phyloP scores from a whole-genome alignment of 2,888 invertebrate genomes.

The Hydraecia micacea region DNA sequence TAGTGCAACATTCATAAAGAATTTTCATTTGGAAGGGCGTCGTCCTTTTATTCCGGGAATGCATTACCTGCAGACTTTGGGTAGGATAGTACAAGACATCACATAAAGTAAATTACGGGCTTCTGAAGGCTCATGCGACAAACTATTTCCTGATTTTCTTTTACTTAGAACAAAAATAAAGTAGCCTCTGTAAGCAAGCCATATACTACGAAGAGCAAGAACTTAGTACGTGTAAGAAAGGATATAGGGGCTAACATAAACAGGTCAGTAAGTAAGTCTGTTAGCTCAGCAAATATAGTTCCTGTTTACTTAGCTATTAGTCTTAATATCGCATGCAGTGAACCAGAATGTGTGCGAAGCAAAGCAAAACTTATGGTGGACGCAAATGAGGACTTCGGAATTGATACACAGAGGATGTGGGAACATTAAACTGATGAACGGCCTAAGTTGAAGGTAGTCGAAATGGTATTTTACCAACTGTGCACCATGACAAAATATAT shows the following conservation, averaged over 20 bases:
- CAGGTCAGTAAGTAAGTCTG: constrained; percentile 77
- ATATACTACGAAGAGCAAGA: constrained; percentile 74
- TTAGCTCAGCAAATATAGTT: constrained; percentile 79
- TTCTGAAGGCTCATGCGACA: constrained; percentile 51
- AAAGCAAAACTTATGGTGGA: constrained; percentile 85
- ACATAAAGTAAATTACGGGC: constrained; percentile 55
- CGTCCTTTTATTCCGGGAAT: not conserved
- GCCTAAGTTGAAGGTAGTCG: constrained; percentile 51
- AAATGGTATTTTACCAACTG: constrained; percentile 52
- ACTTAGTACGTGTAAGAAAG: constrained; percentile 75
- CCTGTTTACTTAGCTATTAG: constrained; percentile 78
- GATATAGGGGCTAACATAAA: constrained; percentile 82
- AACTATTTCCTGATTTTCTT: constrained; percentile 65
- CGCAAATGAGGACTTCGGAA: constrained; percentile 83
- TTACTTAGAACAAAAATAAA: constrained; percentile 65
- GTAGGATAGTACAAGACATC: constrained; percentile 13
- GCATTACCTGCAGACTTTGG: constrained; percentile 29
- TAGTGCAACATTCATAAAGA: not conserved
- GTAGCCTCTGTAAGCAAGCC: constrained; percentile 61
- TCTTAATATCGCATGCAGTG: constrained; percentile 81
- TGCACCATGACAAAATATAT: constrained; percentile 38
- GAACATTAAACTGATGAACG: constrained; percentile 65
- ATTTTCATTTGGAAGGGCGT: constrained; percentile 18
- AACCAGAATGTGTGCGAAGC: constrained; percentile 73
- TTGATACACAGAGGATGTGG: constrained; percentile 66